Conservation (phyloP, 2,113 vertebrate species). For the Pholis gunnellus region DNA sequence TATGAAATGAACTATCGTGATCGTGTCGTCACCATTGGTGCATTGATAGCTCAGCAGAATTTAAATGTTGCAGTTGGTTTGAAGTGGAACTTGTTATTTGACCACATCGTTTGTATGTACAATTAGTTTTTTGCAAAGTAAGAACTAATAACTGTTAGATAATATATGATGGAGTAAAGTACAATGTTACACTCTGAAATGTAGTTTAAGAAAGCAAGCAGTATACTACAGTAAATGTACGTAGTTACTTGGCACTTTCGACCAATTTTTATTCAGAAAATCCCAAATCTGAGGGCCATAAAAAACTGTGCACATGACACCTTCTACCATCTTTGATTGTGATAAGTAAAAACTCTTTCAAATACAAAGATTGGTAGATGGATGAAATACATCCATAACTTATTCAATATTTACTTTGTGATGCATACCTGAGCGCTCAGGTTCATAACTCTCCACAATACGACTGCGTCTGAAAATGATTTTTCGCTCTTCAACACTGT, state of each 20-base stretch:
- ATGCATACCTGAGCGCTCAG: neutral
- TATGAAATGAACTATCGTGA: too few relatives aligned
- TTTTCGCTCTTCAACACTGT: conserved; percentile 18
- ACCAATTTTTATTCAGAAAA: neutral
- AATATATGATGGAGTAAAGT: neutral
- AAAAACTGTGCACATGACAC: neutral
- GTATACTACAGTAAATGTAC: neutral
- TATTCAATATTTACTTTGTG: conserved; percentile 1
- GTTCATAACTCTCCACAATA: neutral
- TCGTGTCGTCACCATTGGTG: neutral
- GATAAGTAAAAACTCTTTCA: neutral
- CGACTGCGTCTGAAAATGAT: conserved; percentile 25
- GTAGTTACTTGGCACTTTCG: too few relatives aligned
- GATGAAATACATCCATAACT: neutral
- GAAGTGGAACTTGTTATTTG: neutral
- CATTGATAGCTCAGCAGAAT: neutral
- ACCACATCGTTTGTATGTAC: neutral
- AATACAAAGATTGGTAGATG: neutral
- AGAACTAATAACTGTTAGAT: neutral
- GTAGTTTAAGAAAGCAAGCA: neutral
- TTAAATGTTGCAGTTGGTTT: neutral
- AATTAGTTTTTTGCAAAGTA: neutral
- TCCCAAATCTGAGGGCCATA: neutral
- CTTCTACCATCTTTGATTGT: neutral
- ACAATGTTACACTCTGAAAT: neutral